Evolutionary conservation across 2,797 vertebrate genomes (phyloP), one percentile per base, ranked within the genome.

Genomic region (Arremon aurantiirostris): DNA sequence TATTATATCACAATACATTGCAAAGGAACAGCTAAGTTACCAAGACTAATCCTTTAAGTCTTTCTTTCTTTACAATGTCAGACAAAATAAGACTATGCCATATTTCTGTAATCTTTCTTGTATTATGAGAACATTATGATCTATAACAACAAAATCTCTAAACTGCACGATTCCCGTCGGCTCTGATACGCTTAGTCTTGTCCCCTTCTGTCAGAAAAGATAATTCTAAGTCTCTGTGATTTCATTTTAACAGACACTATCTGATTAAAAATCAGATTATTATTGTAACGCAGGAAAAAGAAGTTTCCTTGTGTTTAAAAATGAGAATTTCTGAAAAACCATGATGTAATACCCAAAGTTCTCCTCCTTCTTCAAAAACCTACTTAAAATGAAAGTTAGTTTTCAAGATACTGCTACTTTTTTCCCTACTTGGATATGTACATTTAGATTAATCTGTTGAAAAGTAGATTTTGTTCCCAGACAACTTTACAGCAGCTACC

Each of bases 41-140:
- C 95, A 94, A 82, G 71, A 78, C 82, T 94, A 97, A 95, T 97
- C 94, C 93, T 93, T 94, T 97, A 94, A 96, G 79, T 95, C 93
- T 86, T 30, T 90, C 81, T 94, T 92, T 95, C 94, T 95, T 88
- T 77, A 83, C 76, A 92, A 59, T 69, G 82, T 94, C 95, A 95
- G 91, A 83, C 66, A 86, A 95, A 96, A 82, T 88, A 94, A 94
- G 80, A 81, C 92, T 92, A 84, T 52, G 61, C 60, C 53, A 24
- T 83, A 90, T 82, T 95, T 93, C 69, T 2, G 4, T 94, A 90
- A 95, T 93, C 93, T 87, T 68, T 81, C 88, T 88, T 93, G 76
- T 90, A 82, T 91, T 92, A 73, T 69, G 85, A 94, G 75, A 93
- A 85, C 87, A 83, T 93, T 85, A 91, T 65, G 88, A 96, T 89